Base-by-base conservation (phyloP, 2,797 vertebrate species). In the Pseudochirops cupreus region DNA sequence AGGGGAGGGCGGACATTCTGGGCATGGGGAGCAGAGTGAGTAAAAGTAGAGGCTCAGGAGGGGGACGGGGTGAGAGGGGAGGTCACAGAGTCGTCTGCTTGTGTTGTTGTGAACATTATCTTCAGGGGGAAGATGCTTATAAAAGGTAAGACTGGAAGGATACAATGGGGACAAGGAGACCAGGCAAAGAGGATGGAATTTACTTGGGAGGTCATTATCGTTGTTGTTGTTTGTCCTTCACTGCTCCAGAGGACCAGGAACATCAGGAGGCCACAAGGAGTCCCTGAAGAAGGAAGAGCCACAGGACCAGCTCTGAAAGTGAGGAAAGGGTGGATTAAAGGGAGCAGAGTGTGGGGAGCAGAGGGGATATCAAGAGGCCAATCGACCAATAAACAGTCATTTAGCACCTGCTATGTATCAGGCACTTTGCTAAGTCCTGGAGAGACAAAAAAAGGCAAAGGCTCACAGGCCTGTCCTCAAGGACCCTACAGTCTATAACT, bases 1-100 rank as follows among this genome's bases (percentile, higher is more conserved):
- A 50, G 21, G 56, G 92, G 56, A 62, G 91, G 82, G 55, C 95
- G 56, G 46, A 89, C 90, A 94, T 29, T 29, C 74, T 89, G 74
- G 56, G 90, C 5, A 5, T 14, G 59, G 62, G 91, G 91, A 91
- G 91, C 74, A 62, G 56, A 50, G 53, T 24, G 21, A 96, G n/a
- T 58, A 94, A 93, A 93, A 90, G 24, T 31, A 62, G 56, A 92
- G 55, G 90, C 58, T n/a, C n/a, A 55, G 39, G 57, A 14, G 10
- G 53, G 67, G 28, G n/a, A 14, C 56, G 7, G 52, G 55, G 31
- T 56, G 14, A 56, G n/a, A 26, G 31, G 56, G 39, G 56, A 91
- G 92, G 57, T 12, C 95, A 9, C 50, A 53, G 93, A 91, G 56
- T 16, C 93, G 39, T 12, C 39, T 4, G 9, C 7, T 39, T 1